Base-by-base conservation (phyloP, 2,797 vertebrate species). In the Rhynchotus rufescens region DNA sequence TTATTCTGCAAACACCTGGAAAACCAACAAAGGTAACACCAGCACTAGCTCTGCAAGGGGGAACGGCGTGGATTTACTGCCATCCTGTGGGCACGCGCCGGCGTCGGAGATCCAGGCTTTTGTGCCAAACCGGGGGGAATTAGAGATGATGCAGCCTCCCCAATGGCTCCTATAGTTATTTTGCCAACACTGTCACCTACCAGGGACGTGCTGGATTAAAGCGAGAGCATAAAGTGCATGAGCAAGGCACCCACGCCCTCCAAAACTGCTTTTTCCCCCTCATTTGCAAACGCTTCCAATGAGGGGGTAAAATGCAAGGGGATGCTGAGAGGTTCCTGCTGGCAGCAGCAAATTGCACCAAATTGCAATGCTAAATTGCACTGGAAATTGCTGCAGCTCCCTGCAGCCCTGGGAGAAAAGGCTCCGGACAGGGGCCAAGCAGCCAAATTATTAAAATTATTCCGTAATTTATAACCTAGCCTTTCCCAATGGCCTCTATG, bases 201-300 rank as follows among this genome's bases (percentile, higher is more conserved):
- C 15, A 9, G 51, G 51, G 26, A 54, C 9, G 15, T 15, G 25
- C 25, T 51, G 25, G 25, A 13, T n/a, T 20, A 22, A 7, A 79
- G 26, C 8, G 6, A 12, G 19, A 51, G 62, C 15, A 3, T 3
- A 5, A 28, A 84, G 49, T n/a, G 15, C 0, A 13, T 9, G 15
- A 28, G 26, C 51, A 30, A 25, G 34, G 40, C 36, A 12, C 21
- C 45, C 9, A 7, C 2, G 15, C 3, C 1, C 30, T 54, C 68
- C 17, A 4, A 20, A 56, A 76, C 28, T 17, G 3, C 16, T 40
- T 62, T 49, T 19, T 7, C 6, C 25, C 9, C 9, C 25, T 7
- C 0, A 21, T 14, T 42, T 47, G 12, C 5, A 16, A 7, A n/a
- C 25, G 2, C 1, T 1, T 4, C 36, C 34, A 1, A 0, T 14